A percentile compares a stretch with the other conserved stretches of the same genome.
Conservation (phyloP, 2,113 vertebrate genomes). For the Cebus imitator region DNA sequence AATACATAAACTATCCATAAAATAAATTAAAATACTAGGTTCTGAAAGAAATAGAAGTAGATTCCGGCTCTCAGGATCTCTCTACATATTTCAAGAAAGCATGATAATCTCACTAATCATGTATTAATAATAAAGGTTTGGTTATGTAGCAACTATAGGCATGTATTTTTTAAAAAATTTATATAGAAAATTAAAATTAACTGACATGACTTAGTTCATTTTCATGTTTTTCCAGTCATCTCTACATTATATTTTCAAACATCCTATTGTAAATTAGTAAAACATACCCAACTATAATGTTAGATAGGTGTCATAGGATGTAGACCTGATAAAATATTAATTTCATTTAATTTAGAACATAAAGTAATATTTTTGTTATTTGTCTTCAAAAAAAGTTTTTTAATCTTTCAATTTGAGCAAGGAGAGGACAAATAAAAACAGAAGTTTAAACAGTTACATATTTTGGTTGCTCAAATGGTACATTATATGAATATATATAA, state of each 20-base stretch:
- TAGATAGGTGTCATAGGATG: not conserved
- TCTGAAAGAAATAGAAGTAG: not conserved
- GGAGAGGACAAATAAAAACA: not conserved
- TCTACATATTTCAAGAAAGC: not conserved
- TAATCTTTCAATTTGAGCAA: not conserved
- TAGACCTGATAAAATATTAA: not conserved
- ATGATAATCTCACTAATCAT: not conserved
- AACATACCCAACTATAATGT: not conserved
- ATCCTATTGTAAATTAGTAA: not conserved
- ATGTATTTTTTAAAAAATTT: not conserved
- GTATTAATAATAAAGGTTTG: not conserved
- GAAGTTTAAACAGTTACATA: not conserved
- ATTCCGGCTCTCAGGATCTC: not conserved
- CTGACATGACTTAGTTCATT: not conserved
- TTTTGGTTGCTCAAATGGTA: not conserved
- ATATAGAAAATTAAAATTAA: not conserved
- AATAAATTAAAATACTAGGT: not conserved
- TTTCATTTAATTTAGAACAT: not conserved
- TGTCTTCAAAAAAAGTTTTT: not conserved
- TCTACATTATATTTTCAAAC: not conserved
- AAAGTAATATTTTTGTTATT: slow-evolving; percentile 12
- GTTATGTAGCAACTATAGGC: not conserved
- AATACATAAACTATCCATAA: not conserved
- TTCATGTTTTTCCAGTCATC: not conserved
- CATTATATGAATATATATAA: not conserved